phyloP scores from a whole-genome alignment of 2,888 invertebrate species.

The Nemapogon koenigi region DNA sequence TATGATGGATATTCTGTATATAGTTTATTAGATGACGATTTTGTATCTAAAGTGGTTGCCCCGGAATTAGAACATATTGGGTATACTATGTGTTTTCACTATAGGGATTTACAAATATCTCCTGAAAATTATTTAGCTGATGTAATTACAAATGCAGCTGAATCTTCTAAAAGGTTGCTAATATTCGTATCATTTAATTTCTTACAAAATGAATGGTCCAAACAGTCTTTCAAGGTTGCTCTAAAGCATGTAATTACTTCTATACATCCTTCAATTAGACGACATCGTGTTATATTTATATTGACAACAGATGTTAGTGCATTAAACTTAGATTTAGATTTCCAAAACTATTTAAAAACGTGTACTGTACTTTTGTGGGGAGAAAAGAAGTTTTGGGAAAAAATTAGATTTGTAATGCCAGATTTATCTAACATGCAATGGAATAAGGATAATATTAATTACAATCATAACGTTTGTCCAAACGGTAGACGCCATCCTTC shows the following conservation, averaged over 20 bases:
- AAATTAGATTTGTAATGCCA: conserved; percentile 82
- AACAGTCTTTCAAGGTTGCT: conserved; percentile 81
- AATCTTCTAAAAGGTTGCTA: conserved; percentile 74
- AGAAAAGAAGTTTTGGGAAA: conserved; percentile 89
- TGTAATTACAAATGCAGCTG: conserved; percentile 68
- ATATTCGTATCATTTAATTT: conserved; percentile 83
- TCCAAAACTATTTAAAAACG: conserved; percentile 74
- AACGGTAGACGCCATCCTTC: conserved; percentile 66
- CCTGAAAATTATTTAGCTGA: conserved; percentile 68
- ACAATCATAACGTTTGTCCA: conserved; percentile 57
- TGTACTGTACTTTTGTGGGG: conserved; percentile 79
- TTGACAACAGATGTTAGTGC: conserved; percentile 72
- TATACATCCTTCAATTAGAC: conserved; percentile 70
- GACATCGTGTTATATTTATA: conserved; percentile 64
- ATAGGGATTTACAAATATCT: conserved; percentile 66
- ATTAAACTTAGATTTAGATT: conserved; percentile 75
- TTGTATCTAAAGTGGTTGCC: conserved; percentile 71
- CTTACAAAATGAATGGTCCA: conserved; percentile 83
- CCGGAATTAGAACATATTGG: conserved; percentile 76
- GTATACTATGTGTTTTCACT: conserved; percentile 72
- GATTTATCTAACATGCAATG: conserved; percentile 71
- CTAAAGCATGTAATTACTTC: conserved; percentile 72
- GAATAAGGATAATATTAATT: conserved; percentile 63
- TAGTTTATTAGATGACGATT: conserved; percentile 80
- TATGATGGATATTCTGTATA: conserved; percentile 91